Conservation (phyloP, 2,888 invertebrate genomes). For the Sinopyrophorus schimmeli region DNA sequence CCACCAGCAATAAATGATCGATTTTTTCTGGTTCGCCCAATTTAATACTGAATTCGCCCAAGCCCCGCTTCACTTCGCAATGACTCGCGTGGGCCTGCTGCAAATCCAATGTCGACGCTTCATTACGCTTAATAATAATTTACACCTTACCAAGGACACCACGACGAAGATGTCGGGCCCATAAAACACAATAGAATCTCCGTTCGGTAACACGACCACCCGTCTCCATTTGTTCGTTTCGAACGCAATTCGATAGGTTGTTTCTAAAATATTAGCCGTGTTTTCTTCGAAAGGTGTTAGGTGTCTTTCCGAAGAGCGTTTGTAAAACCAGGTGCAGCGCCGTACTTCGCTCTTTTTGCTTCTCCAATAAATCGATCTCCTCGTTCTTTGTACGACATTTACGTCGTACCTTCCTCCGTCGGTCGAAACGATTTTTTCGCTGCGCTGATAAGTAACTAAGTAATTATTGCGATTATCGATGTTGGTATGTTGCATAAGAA, state of each 20-base stretch:
- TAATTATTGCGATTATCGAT: too few species aligned
- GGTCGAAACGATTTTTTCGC: slow-evolving; percentile 63
- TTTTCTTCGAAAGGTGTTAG: slow-evolving; percentile 88
- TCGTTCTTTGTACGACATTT: slow-evolving; percentile 69
- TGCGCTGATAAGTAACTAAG: background rate
- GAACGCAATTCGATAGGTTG: slow-evolving; percentile 79
- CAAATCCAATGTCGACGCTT: too few species aligned
- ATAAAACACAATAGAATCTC: slow-evolving; percentile 86
- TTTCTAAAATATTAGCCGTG: slow-evolving; percentile 78
- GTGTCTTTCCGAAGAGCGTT: slow-evolving; percentile 75
- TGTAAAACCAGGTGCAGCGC: slow-evolving; percentile 94
- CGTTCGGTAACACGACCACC: slow-evolving; percentile 74
- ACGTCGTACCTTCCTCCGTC: slow-evolving; percentile 95
- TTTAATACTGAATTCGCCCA: slow-evolving; percentile 80
- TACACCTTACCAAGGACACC: too few species aligned
- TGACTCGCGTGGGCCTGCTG: too few species aligned
- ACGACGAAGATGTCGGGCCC: slow-evolving; percentile 82
- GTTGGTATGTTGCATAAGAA: too few species aligned
- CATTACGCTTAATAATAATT: too few species aligned
- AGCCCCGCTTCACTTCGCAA: slow-evolving; percentile 82
- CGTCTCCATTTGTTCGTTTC: slow-evolving; percentile 82
- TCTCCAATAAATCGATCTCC: slow-evolving; percentile 86
- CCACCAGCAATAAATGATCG: slow-evolving; percentile 91
- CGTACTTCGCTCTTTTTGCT: slow-evolving; percentile 78
- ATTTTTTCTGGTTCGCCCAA: slow-evolving; percentile 71